These are phyloP conservation scores for Drosophila merina DNA, from an alignment of 2,888 invertebrate genomes.

Conservation along the genomic window DNA sequence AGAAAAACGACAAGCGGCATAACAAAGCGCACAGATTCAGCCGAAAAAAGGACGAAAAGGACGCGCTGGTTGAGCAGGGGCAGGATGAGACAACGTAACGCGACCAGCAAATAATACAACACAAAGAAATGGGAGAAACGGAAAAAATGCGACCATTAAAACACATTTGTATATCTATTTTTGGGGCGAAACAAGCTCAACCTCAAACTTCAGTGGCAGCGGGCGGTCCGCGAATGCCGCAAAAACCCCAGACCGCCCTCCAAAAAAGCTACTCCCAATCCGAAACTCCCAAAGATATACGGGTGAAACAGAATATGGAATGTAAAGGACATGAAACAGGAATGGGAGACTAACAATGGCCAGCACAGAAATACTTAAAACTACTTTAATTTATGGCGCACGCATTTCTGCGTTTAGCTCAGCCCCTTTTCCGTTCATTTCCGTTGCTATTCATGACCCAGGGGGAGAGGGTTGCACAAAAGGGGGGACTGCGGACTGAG, in stretches of 20 bases:
- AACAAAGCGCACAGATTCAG: conserved; percentile 76
- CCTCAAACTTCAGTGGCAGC: conserved; percentile 36
- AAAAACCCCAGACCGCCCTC: conserved; percentile 22
- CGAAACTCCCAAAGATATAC: conserved; percentile 14
- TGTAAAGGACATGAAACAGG: conserved; percentile 45
- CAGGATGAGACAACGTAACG: conserved; percentile 40
- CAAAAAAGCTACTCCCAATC: conserved; percentile 43
- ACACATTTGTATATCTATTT: conserved; percentile 80
- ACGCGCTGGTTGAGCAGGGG: conserved; percentile 16
- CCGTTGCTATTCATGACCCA: conserved; percentile 36
- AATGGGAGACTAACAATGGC: conserved; percentile 26
- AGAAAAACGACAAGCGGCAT: conserved; percentile 77
- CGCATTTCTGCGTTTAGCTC: conserved; percentile 73
- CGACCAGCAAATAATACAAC: conserved; percentile 27
- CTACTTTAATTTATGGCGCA: conserved; percentile 78
- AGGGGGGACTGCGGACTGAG: background rate
- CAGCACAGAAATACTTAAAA: conserved; percentile 61
- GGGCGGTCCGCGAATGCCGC: conserved; percentile 40
- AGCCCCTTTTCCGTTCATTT: conserved; percentile 38
- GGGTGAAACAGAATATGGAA: conserved; percentile 26
- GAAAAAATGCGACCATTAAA: conserved; percentile 77
- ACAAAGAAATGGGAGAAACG: conserved; percentile 38
- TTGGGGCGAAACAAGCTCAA: conserved; percentile 60
- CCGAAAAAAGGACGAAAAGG: conserved; percentile 5
- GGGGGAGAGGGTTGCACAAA: conserved; percentile 5